Evolutionary conservation across 2,888 invertebrate genomes (phyloP).

Genomic region (Ypsolopha scabrella): DNA sequence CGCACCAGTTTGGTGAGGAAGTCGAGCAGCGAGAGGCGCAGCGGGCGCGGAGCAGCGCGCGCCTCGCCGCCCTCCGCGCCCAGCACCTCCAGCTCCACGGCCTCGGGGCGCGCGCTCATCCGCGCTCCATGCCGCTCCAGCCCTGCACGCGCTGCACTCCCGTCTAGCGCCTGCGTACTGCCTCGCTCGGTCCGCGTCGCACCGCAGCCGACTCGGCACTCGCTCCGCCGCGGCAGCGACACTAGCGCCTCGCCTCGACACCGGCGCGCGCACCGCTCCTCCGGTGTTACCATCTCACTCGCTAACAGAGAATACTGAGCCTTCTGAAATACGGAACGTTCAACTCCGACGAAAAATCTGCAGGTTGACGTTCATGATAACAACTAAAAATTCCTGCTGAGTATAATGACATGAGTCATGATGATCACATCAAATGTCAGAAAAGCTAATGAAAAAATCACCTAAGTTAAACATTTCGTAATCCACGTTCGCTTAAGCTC

Average conservation of each 20-base stretch:
- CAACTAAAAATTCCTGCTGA: no score
- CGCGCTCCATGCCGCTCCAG: slow-evolving; percentile 77
- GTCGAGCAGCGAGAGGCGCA: slow-evolving; percentile 75
- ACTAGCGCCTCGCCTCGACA: slow-evolving; percentile 33
- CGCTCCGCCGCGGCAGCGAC: slow-evolving; percentile 12
- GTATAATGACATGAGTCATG: no score
- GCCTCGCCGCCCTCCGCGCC: slow-evolving; percentile 81
- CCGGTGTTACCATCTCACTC: slow-evolving; percentile 14
- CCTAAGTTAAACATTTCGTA: no score
- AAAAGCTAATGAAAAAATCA: no score
- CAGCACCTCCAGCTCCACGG: slow-evolving; percentile 83
- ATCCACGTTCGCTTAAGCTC: no score
- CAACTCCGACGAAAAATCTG: not conserved
- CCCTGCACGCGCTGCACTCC: slow-evolving; percentile 62
- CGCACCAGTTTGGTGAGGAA: slow-evolving; percentile 74
- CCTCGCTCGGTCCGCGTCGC: slow-evolving; percentile 9
- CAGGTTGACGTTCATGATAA: no score
- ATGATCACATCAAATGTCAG: no score
- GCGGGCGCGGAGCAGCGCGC: slow-evolving; percentile 78
- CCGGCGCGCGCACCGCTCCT: slow-evolving; percentile 24
- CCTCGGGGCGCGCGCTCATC: slow-evolving; percentile 85
- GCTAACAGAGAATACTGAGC: slow-evolving; percentile 16
- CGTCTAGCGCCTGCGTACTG: slow-evolving; percentile 22
- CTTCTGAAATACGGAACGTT: not conserved
- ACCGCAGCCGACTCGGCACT: slow-evolving; percentile 64